These are phyloP conservation scores for Notechis scutatus DNA, from an alignment of 2,113 vertebrate species.

Conservation along the genomic window DNA sequence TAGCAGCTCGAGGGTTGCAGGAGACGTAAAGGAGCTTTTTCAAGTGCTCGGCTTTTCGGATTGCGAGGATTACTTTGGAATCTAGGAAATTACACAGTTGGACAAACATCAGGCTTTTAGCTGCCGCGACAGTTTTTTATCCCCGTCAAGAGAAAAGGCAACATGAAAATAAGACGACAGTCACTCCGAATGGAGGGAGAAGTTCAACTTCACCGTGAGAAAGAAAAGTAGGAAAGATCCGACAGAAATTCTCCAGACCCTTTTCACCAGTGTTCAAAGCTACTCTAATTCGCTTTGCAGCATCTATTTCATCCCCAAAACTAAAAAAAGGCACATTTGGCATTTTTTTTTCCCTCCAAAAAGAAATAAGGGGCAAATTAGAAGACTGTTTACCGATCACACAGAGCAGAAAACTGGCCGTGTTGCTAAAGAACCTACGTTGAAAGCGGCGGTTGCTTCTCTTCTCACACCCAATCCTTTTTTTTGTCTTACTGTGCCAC, in stretches of 20 bases:
- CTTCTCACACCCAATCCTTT: neutral
- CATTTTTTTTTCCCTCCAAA: neutral
- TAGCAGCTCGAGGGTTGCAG: constrained; percentile 92
- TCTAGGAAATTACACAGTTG: constrained; percentile 65
- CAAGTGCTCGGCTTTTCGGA: constrained; percentile 86
- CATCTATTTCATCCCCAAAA: neutral
- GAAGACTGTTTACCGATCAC: rapidly evolving
- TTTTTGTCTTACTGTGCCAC: neutral
- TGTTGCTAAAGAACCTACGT: neutral
- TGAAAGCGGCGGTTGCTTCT: neutral
- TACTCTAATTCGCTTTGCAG: neutral
- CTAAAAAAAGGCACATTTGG: neutral
- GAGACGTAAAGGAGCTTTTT: constrained; percentile 91
- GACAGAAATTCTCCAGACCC: neutral
- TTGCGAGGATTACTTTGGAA: constrained; percentile 90
- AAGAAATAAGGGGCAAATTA: neutral
- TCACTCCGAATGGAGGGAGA: neutral
- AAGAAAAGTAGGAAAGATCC: neutral
- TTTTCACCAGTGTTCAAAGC: neutral
- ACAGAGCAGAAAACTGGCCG: neutral
- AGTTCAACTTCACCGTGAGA: neutral
- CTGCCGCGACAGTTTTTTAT: neutral
- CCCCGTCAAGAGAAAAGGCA: neutral
- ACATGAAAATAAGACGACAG: neutral
- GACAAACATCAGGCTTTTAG: too few species aligned